Evolutionary conservation across 2,113 vertebrate genomes (phyloP).

Genomic region (Cettia cetti): DNA sequence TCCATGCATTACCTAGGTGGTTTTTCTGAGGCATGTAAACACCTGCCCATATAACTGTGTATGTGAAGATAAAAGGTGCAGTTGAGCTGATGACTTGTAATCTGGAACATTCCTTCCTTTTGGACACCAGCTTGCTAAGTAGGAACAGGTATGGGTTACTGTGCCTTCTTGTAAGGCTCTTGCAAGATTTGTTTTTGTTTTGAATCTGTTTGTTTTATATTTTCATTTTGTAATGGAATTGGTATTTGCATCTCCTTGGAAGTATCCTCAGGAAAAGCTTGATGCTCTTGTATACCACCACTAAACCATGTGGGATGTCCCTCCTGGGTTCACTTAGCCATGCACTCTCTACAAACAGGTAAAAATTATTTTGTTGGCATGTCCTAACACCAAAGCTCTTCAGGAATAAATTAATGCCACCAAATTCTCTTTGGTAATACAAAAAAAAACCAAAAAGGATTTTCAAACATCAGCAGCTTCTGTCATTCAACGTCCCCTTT

Average conservation of each 20-base stretch:
- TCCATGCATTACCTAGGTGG: neutral
- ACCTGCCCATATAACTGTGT: conserved; percentile 31
- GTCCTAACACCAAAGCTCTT: neutral
- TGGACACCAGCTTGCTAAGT: neutral
- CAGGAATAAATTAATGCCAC: neutral
- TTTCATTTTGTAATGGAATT: neutral
- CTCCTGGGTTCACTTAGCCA: neutral
- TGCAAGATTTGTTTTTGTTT: conserved; percentile 6
- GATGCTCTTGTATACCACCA: neutral
- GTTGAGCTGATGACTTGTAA: neutral
- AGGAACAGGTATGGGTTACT: neutral
- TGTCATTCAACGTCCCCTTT: neutral
- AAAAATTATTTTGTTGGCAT: neutral
- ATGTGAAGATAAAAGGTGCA: conserved; percentile 24
- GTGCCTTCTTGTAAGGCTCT: neutral
- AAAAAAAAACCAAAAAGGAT: neutral
- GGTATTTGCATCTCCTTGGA: conserved; percentile 35
- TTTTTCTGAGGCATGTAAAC: conserved; percentile 41
- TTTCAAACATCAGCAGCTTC: neutral
- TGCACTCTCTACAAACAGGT: neutral
- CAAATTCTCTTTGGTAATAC: neutral
- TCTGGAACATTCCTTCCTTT: conserved; percentile 25
- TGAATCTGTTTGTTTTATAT: conserved; percentile 1
- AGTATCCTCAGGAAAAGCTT: conserved; percentile 22
- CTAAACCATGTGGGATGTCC: neutral